Conservation (phyloP, 2,888 invertebrate genomes). For the Diploptera punctata region DNA sequence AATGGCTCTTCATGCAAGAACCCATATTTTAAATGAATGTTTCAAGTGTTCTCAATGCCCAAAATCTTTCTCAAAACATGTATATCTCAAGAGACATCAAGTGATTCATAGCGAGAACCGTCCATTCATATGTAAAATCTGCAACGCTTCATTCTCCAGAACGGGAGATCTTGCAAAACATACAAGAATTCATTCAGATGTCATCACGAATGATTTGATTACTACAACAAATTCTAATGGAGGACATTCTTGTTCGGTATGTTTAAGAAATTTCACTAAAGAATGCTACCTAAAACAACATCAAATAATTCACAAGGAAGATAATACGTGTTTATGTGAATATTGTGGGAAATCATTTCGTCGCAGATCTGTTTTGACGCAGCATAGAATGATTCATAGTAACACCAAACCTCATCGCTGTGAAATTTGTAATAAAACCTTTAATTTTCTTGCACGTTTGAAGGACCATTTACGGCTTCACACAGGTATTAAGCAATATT, state of each 20-base stretch:
- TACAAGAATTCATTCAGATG: not conserved
- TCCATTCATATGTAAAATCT: conserved; percentile 10
- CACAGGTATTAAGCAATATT: not conserved
- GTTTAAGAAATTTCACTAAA: conserved; percentile 14
- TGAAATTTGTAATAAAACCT: conserved; percentile 8
- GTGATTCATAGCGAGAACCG: no score
- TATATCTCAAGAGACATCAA: no score
- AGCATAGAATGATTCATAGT: conserved; percentile 7
- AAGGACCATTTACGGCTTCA: conserved; percentile 15
- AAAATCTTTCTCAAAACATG: no score
- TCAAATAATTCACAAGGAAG: conserved; percentile 5
- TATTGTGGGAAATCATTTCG: conserved; percentile 25
- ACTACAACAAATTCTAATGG: not conserved
- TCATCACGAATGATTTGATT: not conserved
- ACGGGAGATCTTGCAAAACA: conserved; percentile 25
- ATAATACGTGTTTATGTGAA: conserved; percentile 3
- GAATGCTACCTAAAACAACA: conserved; percentile 27
- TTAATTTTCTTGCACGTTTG: not conserved
- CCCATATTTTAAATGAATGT: no score
- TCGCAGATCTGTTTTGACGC: not conserved
- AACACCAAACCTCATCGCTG: conserved; percentile 12
- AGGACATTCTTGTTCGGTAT: conserved; percentile 1
- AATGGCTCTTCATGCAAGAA: no score
- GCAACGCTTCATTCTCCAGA: conserved; percentile 4
- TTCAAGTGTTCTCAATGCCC: no score